Percentiles rank a stretch among this genome's conserved stretches.
These are phyloP conservation scores for Drosophila acutilabella DNA, from an alignment of 2,888 invertebrate species.

Conservation along the genomic window DNA sequence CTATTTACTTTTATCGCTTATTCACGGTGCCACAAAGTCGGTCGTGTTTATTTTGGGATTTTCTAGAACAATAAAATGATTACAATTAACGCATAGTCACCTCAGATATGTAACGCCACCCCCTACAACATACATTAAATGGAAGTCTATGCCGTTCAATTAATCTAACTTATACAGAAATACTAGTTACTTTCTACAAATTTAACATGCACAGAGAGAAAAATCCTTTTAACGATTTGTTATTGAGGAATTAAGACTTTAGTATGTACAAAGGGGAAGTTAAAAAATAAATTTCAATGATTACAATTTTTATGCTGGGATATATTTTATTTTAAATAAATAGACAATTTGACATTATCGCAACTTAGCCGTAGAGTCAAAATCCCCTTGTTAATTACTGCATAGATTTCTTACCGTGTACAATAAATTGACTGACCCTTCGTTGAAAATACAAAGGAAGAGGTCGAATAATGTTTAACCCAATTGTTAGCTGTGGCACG, in stretches of 20 bases:
- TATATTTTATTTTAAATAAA: no score
- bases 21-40: not conserved
- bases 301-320: no score
- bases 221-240: no score
- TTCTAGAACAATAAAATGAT: conserved; percentile 22
- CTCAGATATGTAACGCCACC: conserved; percentile 16
- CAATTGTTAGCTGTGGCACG: conserved; percentile 62
- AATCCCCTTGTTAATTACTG: no score
- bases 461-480: conserved; percentile 55
- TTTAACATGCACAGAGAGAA: no score
- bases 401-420: not conserved
- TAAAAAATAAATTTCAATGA: no score
- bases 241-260: no score
- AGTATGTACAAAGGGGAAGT: no score
- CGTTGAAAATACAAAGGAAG: conserved; percentile 9
- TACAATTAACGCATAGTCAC: conserved; percentile 32
- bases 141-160: not conserved
- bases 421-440: conserved; percentile 10
- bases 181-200: not conserved
- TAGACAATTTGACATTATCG: no score
- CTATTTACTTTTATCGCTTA: conserved; percentile 7
- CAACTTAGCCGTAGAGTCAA: no score
- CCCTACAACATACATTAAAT: not conserved
- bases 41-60: conserved; percentile 7
- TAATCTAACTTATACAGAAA: not conserved